Evolutionary conservation across 2,113 vertebrate species (phyloP).

Genomic region (Cavia porcellus): DNA sequence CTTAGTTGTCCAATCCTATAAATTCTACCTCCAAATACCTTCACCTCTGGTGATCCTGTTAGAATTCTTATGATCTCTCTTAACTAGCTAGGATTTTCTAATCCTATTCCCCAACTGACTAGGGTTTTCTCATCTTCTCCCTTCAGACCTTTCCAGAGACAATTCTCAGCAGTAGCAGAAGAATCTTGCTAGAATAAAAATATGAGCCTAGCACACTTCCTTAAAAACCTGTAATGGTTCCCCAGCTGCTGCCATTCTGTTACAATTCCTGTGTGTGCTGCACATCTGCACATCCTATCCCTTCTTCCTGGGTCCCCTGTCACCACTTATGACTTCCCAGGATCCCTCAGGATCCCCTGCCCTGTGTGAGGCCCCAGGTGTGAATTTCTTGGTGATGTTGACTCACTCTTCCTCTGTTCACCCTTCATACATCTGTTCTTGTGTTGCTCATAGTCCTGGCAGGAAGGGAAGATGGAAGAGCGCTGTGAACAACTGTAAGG

Average conservation of each 20-base stretch:
- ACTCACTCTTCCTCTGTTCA: not conserved
- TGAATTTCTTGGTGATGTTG: not conserved
- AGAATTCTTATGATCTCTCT: not conserved
- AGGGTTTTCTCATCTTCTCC: slow-evolving; percentile 15
- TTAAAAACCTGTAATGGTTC: not conserved
- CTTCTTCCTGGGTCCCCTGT: not conserved
- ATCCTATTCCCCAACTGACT: not conserved
- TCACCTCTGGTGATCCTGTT: not conserved
- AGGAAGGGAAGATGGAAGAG: not conserved
- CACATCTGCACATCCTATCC: rapidly evolving
- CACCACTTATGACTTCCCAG: not conserved
- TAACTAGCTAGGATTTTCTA: not conserved
- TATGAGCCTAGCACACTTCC: not conserved
- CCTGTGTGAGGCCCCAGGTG: not conserved
- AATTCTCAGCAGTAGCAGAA: not conserved
- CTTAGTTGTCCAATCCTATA: not conserved
- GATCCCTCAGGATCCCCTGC: not conserved
- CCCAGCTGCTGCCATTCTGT: not conserved
- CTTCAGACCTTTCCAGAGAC: not conserved
- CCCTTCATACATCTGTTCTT: not conserved
- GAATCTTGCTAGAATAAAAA: slow-evolving; percentile 19
- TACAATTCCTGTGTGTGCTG: not conserved
- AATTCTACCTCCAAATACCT: not conserved
- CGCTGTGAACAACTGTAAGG: not conserved
- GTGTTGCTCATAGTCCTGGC: not conserved